Base-by-base conservation (phyloP, 2,113 vertebrate species). In the Tragelaphus buxtoni region DNA sequence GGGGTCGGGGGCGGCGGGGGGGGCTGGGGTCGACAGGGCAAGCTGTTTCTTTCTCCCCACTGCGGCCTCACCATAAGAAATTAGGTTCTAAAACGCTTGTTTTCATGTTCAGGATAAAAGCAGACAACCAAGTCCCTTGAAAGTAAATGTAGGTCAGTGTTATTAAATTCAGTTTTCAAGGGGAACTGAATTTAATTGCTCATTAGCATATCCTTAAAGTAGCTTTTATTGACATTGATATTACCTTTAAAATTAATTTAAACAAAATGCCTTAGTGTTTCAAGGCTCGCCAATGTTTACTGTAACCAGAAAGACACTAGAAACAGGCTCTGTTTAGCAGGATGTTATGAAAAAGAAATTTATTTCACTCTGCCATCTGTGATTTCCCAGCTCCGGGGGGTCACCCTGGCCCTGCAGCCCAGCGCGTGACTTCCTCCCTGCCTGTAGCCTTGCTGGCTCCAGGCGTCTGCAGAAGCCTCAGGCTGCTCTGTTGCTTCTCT, bases 21-120 rank as follows among this genome's bases (percentile, higher is more conserved):
- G 42, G 42, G 42, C 4, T 5, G 42, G 42, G 42, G 42, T 42
- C 42, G 42, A 18, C 69, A 30, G 47, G 30, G 47, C 5, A 17
- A 42, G 9, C 10, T 1, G 5, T 51, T 61, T 69, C 74, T 11
- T 74, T 74, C n/a, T 74, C 35, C 56, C 4, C n/a, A 26, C 60
- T 69, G 72, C 9, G 39, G 86, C 14, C 32, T 55, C 42, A 45
- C 55, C 65, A 65, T 47, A 82, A 88, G 74, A 95, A 49, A 47
- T 12, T 30, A 92, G 63, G 17, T 85, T 96, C 69, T 82, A 12
- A 97, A 90, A 86, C 39, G 82, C 82, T 69, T 47, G 61, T 77
- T 92, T 94, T 96, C 69, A 58, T 88, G 94, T 94, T 79, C 63
- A 94, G 86, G 32, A 77, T 77, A 90, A 85, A 96, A 94, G 77